phyloP scores from a whole-genome alignment of 64 coral and sea anemone genomes.

The Pocillopora damicornis region DNA sequence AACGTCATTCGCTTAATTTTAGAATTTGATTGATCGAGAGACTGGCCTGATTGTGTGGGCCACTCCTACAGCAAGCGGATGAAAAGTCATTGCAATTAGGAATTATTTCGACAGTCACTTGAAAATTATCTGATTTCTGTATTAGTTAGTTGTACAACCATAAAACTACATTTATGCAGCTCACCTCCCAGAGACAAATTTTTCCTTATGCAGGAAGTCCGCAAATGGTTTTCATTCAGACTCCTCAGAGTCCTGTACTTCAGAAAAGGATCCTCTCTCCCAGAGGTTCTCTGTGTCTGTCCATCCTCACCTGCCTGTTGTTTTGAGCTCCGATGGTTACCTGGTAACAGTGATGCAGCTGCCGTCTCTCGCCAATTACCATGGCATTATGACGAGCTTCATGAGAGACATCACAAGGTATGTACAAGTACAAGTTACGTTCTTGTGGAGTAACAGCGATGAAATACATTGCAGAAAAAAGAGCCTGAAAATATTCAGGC shows the following conservation, averaged over 20 bases:
- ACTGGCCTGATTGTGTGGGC: too few relatives aligned
- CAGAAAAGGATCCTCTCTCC: slow-evolving; percentile 58
- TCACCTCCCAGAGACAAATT: not conserved
- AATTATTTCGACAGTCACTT: too few relatives aligned
- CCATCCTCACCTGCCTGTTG: slow-evolving; percentile 70
- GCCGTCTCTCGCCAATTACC: slow-evolving; percentile 54
- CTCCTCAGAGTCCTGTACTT: slow-evolving; percentile 41
- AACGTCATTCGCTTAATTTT: too few relatives aligned
- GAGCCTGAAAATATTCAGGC: too few relatives aligned
- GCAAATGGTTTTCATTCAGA: not conserved
- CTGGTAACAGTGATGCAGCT: slow-evolving; percentile 91
- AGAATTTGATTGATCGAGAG: too few relatives aligned
- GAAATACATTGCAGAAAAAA: too few relatives aligned
- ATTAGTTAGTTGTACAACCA: too few relatives aligned
- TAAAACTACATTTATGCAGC: too few relatives aligned
- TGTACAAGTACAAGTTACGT: not conserved
- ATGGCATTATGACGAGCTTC: slow-evolving; percentile 67
- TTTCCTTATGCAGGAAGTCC: not conserved
- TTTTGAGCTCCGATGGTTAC: slow-evolving; percentile 94
- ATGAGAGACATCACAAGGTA: slow-evolving; percentile 73
- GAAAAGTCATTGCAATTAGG: too few relatives aligned
- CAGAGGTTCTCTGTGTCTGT: slow-evolving; percentile 83
- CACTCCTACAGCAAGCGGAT: too few relatives aligned
- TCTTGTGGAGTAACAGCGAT: too few relatives aligned
- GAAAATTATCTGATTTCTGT: too few relatives aligned